Conservation (phyloP, 2,113 vertebrate genomes). For the Haemorhous mexicanus region DNA sequence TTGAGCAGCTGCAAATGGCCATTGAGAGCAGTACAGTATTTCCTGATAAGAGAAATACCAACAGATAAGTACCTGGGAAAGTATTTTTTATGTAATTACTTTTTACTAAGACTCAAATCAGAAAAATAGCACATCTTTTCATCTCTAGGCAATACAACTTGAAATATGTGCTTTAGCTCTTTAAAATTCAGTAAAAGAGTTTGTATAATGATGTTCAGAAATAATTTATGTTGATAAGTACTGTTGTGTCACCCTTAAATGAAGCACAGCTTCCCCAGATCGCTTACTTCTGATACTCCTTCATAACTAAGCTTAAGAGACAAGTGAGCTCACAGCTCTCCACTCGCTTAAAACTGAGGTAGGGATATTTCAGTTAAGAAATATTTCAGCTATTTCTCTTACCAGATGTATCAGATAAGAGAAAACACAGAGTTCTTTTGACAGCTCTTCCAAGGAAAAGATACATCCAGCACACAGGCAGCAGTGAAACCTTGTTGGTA, state of each 20-base stretch:
- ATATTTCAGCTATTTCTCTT: background rate
- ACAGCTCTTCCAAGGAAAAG: background rate
- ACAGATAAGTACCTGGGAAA: background rate
- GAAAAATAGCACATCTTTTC: background rate
- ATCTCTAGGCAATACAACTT: background rate
- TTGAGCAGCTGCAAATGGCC: background rate
- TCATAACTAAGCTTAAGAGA: background rate
- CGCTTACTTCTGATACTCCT: fast-evolving
- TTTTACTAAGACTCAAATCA: background rate
- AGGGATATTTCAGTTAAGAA: background rate
- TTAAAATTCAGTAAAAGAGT: background rate
- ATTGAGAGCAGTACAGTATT: background rate
- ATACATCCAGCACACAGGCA: background rate
- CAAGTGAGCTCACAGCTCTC: background rate
- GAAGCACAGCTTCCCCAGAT: background rate
- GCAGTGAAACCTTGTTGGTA: background rate
- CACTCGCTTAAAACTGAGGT: background rate
- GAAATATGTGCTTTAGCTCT: background rate
- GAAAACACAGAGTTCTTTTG: background rate
- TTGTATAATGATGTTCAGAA: background rate
- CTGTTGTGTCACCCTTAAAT: background rate
- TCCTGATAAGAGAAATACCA: background rate
- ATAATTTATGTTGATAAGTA: background rate
- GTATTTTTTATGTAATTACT: background rate
- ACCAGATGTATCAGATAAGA: background rate